Evolutionary conservation across 1,140 invertebrate genomes (phyloP), one percentile per base, ranked within the genome.

Genomic region (Drosophila navojoa): DNA sequence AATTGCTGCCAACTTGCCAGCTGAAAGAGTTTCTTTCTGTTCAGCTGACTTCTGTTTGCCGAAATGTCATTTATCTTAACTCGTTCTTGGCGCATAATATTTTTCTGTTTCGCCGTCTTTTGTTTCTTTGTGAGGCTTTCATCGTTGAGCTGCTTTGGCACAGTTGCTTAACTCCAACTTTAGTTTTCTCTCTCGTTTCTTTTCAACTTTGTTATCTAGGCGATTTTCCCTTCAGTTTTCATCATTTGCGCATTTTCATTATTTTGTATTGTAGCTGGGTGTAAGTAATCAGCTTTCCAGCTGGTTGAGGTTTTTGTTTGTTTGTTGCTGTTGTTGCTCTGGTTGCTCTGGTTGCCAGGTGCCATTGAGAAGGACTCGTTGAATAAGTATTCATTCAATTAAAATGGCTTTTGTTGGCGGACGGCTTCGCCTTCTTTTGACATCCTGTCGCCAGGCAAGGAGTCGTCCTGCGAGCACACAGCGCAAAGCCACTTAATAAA

Each of bases 401-500:
- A 76, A 78, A 76, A 68, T 66, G 61, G 62, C 64, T 71, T 74
- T 74, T 74, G 72, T 74, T 15, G 57, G 58, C 19, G 42, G 47
- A 35, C 42, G n/a, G 42, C 40, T 32, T 7, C 27, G 6, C 42
- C 19, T 32, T 50, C 61, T 55, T 53, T 68, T 73, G 74, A 59
- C 58, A 58, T 62, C 38, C 68, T 13, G 58, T 50, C 38, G 54
- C 45, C 27, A 35, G 49, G 66, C 27, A 29, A 6, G 27, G 54
- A 45, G 45, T 63, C 61, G 59, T 35, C 32, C 49, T 32, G 25
- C 42, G 15, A 3, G 4, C 15, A 15, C 42, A 9, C 49, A 55
- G 40, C 44, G 53, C 55, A 47, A 75, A 87, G 82, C 79, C 64
- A 82, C 76, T 73, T 89, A 87, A 87, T 82, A 79, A 89, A 87